These are phyloP conservation scores for Scrobipalpa atriplicella DNA, from an alignment of 2,888 invertebrate genomes.

Conservation along the genomic window DNA sequence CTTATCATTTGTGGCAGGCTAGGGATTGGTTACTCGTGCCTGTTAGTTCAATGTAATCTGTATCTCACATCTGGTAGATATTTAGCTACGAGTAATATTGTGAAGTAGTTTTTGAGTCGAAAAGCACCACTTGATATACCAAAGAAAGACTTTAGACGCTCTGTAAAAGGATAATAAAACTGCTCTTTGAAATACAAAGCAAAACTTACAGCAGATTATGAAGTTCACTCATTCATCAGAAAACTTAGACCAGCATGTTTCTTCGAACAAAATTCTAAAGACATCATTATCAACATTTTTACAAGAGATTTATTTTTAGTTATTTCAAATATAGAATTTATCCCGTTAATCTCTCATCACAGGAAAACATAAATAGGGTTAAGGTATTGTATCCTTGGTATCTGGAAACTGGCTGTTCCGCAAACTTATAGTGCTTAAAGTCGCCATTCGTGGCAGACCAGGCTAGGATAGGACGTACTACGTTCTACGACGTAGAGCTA, in stretches of 20 bases:
- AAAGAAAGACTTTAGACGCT: too few species aligned
- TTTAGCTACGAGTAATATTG: too few species aligned
- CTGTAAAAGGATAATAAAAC: too few species aligned
- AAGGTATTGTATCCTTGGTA: not conserved
- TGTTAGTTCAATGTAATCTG: too few species aligned
- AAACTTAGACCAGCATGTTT: not conserved
- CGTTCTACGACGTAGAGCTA: not conserved
- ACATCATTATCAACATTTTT: not conserved
- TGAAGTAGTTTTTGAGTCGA: too few species aligned
- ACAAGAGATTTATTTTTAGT: slow-evolving; percentile 1
- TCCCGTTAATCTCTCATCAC: not conserved
- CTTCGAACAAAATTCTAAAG: not conserved
- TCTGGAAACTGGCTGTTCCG: too few species aligned
- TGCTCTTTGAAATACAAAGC: too few species aligned
- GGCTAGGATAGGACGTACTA: not conserved
- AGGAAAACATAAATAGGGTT: not conserved
- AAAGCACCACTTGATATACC: too few species aligned
- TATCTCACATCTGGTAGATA: too few species aligned
- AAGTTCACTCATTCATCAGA: not conserved
- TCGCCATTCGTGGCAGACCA: not conserved
- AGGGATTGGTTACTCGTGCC: not conserved
- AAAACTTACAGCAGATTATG: too few species aligned
- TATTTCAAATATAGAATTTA: not conserved
- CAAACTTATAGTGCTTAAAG: not conserved
- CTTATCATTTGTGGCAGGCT: not conserved